Percentiles rank a stretch among this genome's conserved stretches.
These are phyloP conservation scores for Scaptomyza graminum DNA, from an alignment of 1,140 invertebrate genomes.

Conservation along the genomic window DNA sequence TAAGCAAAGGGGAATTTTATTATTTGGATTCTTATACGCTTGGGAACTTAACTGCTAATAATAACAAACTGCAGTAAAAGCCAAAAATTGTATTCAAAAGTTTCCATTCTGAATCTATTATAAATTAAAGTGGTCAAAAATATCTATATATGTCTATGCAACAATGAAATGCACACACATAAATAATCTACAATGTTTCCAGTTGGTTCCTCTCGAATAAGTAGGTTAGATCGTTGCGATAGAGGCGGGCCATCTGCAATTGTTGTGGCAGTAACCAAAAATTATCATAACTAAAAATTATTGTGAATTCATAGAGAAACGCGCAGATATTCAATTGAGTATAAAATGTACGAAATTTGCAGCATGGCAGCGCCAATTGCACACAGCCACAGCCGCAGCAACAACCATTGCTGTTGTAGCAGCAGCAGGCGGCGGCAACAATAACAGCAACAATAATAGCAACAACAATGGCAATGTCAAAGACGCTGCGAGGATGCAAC, in stretches of 20 bases:
- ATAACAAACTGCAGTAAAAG: not conserved
- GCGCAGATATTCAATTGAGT: slow-evolving; percentile 60
- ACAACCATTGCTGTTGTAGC: slow-evolving; percentile 15
- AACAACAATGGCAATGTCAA: slow-evolving; percentile 74
- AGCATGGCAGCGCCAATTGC: slow-evolving; percentile 75
- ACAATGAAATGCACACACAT: slow-evolving; percentile 12
- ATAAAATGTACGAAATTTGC: slow-evolving; percentile 75
- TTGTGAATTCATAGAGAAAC: slow-evolving; percentile 41
- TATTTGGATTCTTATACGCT: not conserved
- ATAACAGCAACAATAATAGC: slow-evolving; percentile 5
- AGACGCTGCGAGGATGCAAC: slow-evolving; percentile 60
- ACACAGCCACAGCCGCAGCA: slow-evolving; percentile 19
- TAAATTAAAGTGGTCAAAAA: slow-evolving; percentile 3
- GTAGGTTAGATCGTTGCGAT: slow-evolving; percentile 60
- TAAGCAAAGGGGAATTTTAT: not conserved
- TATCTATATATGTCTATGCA: slow-evolving; percentile 4
- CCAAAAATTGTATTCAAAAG: not conserved
- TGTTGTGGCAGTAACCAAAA: slow-evolving; percentile 57
- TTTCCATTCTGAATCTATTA: not conserved
- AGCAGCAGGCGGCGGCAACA: slow-evolving; percentile 16
- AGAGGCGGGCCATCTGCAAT: slow-evolving; percentile 38
- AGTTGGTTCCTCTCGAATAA: slow-evolving; percentile 25
- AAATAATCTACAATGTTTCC: slow-evolving; percentile 9
- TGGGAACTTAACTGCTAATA: not conserved
- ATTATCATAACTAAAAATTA: slow-evolving; percentile 81